Evolutionary conservation across 2,113 vertebrate genomes (phyloP), one percentile per base, ranked within the genome.

Genomic region (Lampris megalopsis): DNA sequence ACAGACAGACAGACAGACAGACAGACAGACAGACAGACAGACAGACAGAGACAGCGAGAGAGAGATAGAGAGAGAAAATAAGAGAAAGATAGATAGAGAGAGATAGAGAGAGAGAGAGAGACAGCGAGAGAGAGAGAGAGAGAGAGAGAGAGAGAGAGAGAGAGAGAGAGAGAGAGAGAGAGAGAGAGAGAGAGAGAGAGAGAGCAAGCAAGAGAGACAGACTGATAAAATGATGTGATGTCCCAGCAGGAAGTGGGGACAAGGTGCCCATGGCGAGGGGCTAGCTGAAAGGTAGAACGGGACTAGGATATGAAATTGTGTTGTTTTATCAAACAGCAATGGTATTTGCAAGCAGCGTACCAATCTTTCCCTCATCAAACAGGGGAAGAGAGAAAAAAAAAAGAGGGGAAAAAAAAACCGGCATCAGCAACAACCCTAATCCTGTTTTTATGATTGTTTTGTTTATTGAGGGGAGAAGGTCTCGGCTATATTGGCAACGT

Each of bases 361-460:
- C 56, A 65, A 24, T 79, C 66, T 75, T 2, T 72, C 72, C 45
- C 24, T 62, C 57, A 54, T 76, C 47, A 37, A 35, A 77, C 63
- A 68, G 43, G 6, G 24, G 24, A 24, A 24, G 24, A 24, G 24
- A 24, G 24, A 24, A 24, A 24, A 24, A 24, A 24, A 24, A 24
- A 24, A 24, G 24, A 24, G 24, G 24, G 24, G 24, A 0, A 24
- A 67, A 70, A 57, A 36, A 68, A 57, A 71, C 54, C 64, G 63
- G 64, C 63, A 84, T 81, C 73, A 82, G 68, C 61, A 85, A 63
- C 73, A 82, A 88, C 63, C 66, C 69, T 76, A 71, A 80, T 45
- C 65, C 58, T 82, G 65, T 87, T 84, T 76, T 84, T 79, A 45
- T 73, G 49, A 78, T 75, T 73, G 74, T 85, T 88, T 80, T 70